Base-by-base conservation (phyloP, 2,113 vertebrate species). In the Lanius collurio region DNA sequence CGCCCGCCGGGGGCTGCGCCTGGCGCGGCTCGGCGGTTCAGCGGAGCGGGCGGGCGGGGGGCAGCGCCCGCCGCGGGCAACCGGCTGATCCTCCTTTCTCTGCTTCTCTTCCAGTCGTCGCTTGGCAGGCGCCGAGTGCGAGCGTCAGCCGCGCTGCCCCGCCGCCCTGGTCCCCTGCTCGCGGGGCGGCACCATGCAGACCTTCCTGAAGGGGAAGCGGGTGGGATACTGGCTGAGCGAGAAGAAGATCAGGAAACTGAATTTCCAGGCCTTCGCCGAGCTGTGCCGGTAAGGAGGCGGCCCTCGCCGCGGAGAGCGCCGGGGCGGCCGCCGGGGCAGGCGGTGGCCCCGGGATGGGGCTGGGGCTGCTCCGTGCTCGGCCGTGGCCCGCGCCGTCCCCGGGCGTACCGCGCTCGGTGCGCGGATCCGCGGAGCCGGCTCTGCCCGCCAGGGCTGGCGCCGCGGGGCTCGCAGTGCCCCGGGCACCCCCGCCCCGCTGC, bases 181-280 rank as follows among this genome's bases (percentile, higher is more conserved):
- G 78, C 67, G 88, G 71, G 62, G 62, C 78, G 87, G 93, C 94
- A 98, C 98, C 97, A 99, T 99, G 99, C 99, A 99, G 98, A 99
- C 99, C 86, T 99, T 99, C 93, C 97, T 99, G 93, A 98, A 98
- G 96, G 99, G 99, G 95, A 99, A 99, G 95, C 97, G 99, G 91
- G 99, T 99, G 87, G 99, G 99, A 85, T 99, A 99, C 97, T 99
- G 99, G 99, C 98, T 99, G 98, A 99, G 99, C 92, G 99, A 99
- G 96, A 99, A 99, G 98, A 99, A 99, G 96, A 99, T 99, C 97
- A 99, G 99, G 98, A 99, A 99, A 95, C 98, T 99, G 85, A 99
- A 99, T 98, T 99, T 99, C 82, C 98, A 99, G 98, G 99, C 99
- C 96, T 99, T 99, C 96, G 99, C 99, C 22, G 99, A 99, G 91